phyloP scores from a whole-genome alignment of 2,888 invertebrate species.

The Apamea anceps region DNA sequence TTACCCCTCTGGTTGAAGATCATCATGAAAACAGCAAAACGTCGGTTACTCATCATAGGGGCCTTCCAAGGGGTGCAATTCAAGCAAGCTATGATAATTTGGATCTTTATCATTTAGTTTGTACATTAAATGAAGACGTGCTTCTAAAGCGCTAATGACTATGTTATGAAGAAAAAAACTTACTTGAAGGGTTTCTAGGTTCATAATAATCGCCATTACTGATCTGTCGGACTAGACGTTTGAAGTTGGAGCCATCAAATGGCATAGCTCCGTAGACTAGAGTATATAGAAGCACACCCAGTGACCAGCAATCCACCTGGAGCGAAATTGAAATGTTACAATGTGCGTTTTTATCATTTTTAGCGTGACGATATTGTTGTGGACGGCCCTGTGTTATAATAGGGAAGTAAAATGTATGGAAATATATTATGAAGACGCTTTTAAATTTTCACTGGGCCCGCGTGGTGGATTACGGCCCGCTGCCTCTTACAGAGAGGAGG shows the following conservation, averaged over 20 bases:
- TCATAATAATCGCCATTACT: constrained; percentile 99
- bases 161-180: neutral
- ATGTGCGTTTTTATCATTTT: no score
- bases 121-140: no score
- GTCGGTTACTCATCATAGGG: neutral
- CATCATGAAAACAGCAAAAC: neutral
- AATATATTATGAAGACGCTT: no score
- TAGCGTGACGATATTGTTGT: no score
- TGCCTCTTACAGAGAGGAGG: neutral
- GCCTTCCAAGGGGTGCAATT: no score
- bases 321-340: neutral
- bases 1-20: neutral
- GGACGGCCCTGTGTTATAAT: no score
- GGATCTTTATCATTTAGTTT: no score
- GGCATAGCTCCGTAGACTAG: constrained; percentile 99
- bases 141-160: neutral
- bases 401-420: no score
- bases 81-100: no score
- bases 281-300: constrained; percentile 99
- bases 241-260: constrained; percentile 99
- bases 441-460: neutral
- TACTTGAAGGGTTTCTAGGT: constrained; percentile 97
- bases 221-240: constrained; percentile 98
- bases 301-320: constrained; percentile 96
- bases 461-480: neutral